These are phyloP conservation scores for Zele albiditarsus DNA, from an alignment of 2,888 invertebrate genomes.

Conservation along the genomic window DNA sequence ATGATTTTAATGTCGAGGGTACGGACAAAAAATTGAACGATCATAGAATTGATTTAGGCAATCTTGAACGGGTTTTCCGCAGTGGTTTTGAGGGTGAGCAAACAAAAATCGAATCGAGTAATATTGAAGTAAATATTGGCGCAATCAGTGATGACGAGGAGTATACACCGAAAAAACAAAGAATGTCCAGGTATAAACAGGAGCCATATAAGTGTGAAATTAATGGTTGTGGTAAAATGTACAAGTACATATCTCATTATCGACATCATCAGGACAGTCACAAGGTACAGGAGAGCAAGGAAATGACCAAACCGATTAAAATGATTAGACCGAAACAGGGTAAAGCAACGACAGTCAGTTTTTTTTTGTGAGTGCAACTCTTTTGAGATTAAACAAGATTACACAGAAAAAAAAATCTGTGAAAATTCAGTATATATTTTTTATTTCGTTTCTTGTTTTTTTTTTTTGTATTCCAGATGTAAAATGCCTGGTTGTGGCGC, in stretches of 20 bases:
- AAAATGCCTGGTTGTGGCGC: conserved; percentile 70
- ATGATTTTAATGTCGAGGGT: conserved; percentile 54
- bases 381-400: too few relatives aligned
- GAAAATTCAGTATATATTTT: neutral
- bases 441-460: conserved; percentile 7
- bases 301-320: conserved; percentile 59
- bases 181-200: conserved; percentile 70
- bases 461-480: conserved; percentile 62
- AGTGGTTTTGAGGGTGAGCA: conserved; percentile 61
- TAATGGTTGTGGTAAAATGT: conserved; percentile 69
- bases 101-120: conserved; percentile 58
- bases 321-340: conserved; percentile 61
- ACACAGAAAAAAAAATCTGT: neutral
- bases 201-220: conserved; percentile 70
- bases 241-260: conserved; percentile 71
- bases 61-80: conserved; percentile 66
- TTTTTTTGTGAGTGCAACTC: conserved; percentile 70
- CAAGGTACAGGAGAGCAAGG: conserved; percentile 59
- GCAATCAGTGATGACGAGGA: conserved; percentile 68
- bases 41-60: conserved; percentile 67
- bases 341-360: conserved; percentile 68
- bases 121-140: conserved; percentile 59
- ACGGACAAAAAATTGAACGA: conserved; percentile 55
- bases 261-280: conserved; percentile 71
- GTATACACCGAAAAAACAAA: conserved; percentile 70